Base-by-base conservation (phyloP, 1,140 invertebrate species). In the Agraylea sexmaculata region DNA sequence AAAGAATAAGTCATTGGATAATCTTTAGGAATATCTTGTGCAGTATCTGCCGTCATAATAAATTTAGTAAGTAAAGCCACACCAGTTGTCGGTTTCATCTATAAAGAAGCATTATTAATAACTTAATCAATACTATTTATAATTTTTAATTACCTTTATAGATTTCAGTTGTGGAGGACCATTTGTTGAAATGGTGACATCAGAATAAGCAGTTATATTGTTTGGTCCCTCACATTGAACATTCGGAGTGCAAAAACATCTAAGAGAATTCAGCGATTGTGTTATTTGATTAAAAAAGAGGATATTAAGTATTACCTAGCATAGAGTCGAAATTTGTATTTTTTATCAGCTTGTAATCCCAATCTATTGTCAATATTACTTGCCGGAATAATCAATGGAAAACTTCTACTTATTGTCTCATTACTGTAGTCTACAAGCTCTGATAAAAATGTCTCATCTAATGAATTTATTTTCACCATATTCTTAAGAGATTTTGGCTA, bases 351-450 rank as follows among this genome's bases (percentile, higher is more conserved):
- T 18, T 35, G 8, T 13, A 49, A 37, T 8, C 46, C 46, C 11
- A 30, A 8, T 43, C 46, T 42, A 23, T 18, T 12, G 4, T 19
- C 36, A 31, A n/a, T n/a, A n/a, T 11, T 30, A 5, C 22, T 33
- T 4, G 16, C 31, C 3, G 46, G 46, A 10, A 49, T 39, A 6
- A 45, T 11, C 11, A 49, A 18, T 16, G 46, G 46, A 31, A 39
- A 49, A 22, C 39, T 40, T 32, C 39, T 36, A 18, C 30, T 19
- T 0, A 49, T 4, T 3, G 46, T 45, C 13, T 49, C 40, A 32
- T 49, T 49, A 4, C 43, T 36, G 23, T 34, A 49, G 18, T 49
- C 46, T n/a, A 42, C 46, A 21, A 49, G 38, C 27, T 49, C 46
- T 3, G 46, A 49, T 21, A 49, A 20, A 36, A 49, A 49, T 4